A percentile compares a stretch with the other conserved stretches of the same genome.
Evolutionary conservation across 2,113 vertebrate genomes (phyloP).

Genomic region (Eubucco bourcierii): DNA sequence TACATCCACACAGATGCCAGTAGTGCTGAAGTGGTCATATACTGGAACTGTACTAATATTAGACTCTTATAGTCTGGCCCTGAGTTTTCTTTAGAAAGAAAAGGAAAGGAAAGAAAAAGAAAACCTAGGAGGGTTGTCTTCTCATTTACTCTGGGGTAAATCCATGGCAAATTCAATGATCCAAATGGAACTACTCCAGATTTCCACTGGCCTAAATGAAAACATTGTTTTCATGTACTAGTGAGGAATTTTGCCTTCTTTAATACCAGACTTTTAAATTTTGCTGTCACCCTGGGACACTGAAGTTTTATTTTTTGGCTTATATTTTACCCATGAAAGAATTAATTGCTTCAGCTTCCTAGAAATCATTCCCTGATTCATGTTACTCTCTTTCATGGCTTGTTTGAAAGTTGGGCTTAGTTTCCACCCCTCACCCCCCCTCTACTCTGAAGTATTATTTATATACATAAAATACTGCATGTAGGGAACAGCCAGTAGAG

Average conservation of each 20-base stretch:
- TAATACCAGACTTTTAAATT: constrained; percentile 14
- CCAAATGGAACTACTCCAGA: constrained; percentile 22
- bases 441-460: constrained; percentile 24
- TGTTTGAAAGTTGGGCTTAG: constrained; percentile 1
- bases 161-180: constrained; percentile 12
- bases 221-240: background rate
- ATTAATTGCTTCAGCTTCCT: constrained; percentile 50
- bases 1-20: background rate
- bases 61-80: background rate
- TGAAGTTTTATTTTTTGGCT: constrained; percentile 34
- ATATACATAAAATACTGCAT: constrained; percentile 8
- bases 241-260: constrained; percentile 17
- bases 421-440: constrained; percentile 8
- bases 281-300: constrained; percentile 46
- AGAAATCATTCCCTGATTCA: constrained; percentile 31
- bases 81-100: background rate
- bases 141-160: constrained; percentile 11
- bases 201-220: constrained; percentile 30
- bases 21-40: background rate
- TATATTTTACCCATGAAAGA: constrained; percentile 25
- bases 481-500: background rate
- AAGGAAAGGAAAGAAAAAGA: background rate
- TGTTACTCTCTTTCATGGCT: constrained; percentile 13
- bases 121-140: constrained; percentile 5
- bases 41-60: background rate